phyloP scores from a whole-genome alignment of 2,888 invertebrate species.

The Atherix ibis region DNA sequence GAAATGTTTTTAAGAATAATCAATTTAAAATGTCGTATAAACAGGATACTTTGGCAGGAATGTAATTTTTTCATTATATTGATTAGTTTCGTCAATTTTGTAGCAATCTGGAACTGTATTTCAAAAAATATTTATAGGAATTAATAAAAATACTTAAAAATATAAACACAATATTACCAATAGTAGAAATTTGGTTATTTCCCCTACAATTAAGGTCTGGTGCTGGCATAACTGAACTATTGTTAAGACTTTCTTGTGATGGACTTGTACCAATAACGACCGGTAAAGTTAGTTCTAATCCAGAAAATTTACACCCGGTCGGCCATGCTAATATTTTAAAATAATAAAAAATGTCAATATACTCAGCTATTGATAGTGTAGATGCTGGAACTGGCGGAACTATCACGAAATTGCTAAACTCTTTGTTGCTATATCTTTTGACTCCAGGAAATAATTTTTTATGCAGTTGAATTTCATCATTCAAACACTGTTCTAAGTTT shows the following conservation, averaged over 20 bases:
- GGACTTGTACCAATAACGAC: conserved; percentile 46
- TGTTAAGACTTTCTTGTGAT: conserved; percentile 34
- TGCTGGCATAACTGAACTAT: no score
- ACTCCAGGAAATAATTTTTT: conserved; percentile 39
- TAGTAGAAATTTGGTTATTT: no score
- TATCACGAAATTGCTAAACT: conserved; percentile 45
- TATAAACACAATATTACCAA: no score
- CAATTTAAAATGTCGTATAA: no score
- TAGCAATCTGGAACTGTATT: no score
- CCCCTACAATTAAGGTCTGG: no score
- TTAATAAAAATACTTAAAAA: no score
- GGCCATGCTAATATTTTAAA: conserved; percentile 46
- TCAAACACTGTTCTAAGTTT: conserved; percentile 28
- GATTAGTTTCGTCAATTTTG: no score
- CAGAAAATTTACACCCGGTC: conserved; percentile 47
- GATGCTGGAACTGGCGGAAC: conserved; percentile 62
- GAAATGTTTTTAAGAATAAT: no score
- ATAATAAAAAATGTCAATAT: conserved; percentile 60
- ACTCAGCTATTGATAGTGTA: conserved; percentile 51
- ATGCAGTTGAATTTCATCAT: conserved; percentile 27
- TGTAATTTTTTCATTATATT: no score
- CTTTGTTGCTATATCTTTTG: conserved; percentile 41
- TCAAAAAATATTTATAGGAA: no score
- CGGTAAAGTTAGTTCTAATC: conserved; percentile 46
- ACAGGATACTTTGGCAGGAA: no score